Evolutionary conservation across 2,797 vertebrate genomes (phyloP).

Genomic region (Enteromius afrohamiltoni): DNA sequence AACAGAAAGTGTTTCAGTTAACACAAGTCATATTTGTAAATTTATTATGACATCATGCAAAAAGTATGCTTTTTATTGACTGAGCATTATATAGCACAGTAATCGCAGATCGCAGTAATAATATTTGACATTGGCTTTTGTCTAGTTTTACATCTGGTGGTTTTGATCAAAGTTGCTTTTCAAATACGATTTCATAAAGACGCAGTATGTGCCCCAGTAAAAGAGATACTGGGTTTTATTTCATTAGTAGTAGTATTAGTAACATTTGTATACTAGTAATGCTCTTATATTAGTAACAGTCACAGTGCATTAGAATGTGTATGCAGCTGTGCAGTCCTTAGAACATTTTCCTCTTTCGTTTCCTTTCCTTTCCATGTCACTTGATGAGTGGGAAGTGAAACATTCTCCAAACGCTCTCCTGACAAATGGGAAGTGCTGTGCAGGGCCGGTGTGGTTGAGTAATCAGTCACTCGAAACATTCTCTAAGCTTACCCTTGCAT

Average conservation of each 20-base stretch:
- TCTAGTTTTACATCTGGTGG: not conserved
- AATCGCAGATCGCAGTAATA: too few relatives aligned
- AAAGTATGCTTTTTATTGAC: not conserved
- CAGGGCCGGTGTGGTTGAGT: slow-evolving; percentile 24
- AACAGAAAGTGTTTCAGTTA: slow-evolving; percentile 5
- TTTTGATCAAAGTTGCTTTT: not conserved
- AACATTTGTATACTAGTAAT: not conserved
- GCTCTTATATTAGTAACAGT: not conserved
- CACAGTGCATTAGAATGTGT: slow-evolving; percentile 7
- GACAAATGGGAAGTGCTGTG: slow-evolving; percentile 54
- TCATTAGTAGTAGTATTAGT: not conserved
- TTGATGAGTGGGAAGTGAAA: slow-evolving; percentile 60
- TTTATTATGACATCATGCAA: not conserved
- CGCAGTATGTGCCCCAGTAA: not conserved
- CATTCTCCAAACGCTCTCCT: slow-evolving; percentile 10
- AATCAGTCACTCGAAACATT: slow-evolving; percentile 29
- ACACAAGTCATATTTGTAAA: slow-evolving; percentile 1
- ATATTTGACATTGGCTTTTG: not conserved
- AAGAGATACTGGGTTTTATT: not conserved
- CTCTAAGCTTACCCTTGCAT: not conserved
- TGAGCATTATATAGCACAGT: not conserved
- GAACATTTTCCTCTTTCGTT: slow-evolving; percentile 59
- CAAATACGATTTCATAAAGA: not conserved
- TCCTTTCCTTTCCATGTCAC: slow-evolving; percentile 57
- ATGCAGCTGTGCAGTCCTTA: slow-evolving; percentile 9